Base-by-base conservation (phyloP, 2,797 vertebrate genomes). In the Silurus lanzhouensis region DNA sequence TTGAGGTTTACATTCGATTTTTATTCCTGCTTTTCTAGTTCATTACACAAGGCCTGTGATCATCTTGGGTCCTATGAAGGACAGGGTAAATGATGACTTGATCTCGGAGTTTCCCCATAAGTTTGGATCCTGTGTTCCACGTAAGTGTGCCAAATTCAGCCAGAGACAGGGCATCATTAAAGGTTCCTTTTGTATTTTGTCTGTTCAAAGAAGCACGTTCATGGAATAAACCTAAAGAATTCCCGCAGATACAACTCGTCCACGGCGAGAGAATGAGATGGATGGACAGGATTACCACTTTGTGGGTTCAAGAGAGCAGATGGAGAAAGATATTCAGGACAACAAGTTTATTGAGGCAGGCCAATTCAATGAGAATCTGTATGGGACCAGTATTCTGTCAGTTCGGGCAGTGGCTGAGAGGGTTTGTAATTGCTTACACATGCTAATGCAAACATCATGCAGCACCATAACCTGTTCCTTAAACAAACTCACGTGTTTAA, bases 271-370 rank as follows among this genome's bases (percentile, higher is more conserved):
- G 84, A 97, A 96, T 0, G 98, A 99, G 91, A 96, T 99, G 85
- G 98, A 99, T 0, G 98, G 98, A 0, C 98, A 99, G 90, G 98
- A 99, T 91, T 99, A 99, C 88, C 98, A 99, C 93, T 99, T 99
- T 20, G 97, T 99, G 25, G 94, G 77, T 1, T 99, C 98, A 5
- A 95, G 98, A 44, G 98, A 99, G 83, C 97, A 99, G 91, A 99
- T 99, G 98, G 98, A 99, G 94, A 99, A 99, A 81, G 98, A 99
- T 90, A 99, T 99, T 92, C 98, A 99, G 94, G 98, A 99, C 91
- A 98, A 98, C 93, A 99, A 99, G 92, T 99, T 99, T 90, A 99
- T 99, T 4, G 98, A 99, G 91, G 98, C 98, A 0, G 98, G 98
- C 82, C 98, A 99, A 93, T 99, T 99, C 93, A 99, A 99, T 1